Percentiles rank a stretch among this genome's conserved stretches.
These are phyloP conservation scores for Coptotermes formosanus DNA, from an alignment of 1,140 invertebrate species.

Conservation along the genomic window DNA sequence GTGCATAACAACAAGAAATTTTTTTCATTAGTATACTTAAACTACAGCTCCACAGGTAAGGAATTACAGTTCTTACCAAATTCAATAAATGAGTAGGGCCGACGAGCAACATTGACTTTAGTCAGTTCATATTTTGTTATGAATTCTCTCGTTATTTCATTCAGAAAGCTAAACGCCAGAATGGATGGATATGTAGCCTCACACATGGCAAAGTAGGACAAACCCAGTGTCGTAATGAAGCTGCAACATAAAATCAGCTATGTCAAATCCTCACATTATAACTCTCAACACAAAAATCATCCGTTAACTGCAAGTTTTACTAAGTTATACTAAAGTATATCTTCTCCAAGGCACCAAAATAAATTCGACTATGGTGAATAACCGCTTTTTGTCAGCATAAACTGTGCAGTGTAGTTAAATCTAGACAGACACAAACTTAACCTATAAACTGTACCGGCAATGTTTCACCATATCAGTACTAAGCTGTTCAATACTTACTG, in stretches of 20 bases:
- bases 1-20: too few relatives aligned
- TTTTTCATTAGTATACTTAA: not conserved
- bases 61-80: constrained; percentile 46
- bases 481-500: not conserved
- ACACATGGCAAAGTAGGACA: constrained; percentile 47
- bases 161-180: constrained; percentile 51
- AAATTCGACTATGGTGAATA: too few relatives aligned
- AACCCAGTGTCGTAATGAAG: constrained; percentile 45
- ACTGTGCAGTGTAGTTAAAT: too few relatives aligned
- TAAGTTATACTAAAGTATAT: too few relatives aligned
- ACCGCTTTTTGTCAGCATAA: too few relatives aligned
- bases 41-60: constrained; percentile 23
- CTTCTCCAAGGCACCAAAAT: too few relatives aligned
- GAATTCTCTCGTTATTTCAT: constrained; percentile 51
- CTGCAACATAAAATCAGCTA: constrained; percentile 41
- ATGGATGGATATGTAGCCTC: constrained; percentile 47
- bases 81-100: constrained; percentile 51
- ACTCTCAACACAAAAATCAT: too few relatives aligned
- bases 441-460: too few relatives aligned
- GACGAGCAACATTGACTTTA: constrained; percentile 43
- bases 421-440: too few relatives aligned
- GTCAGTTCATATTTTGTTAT: constrained; percentile 44
- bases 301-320: too few relatives aligned
- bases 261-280: too few relatives aligned
- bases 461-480: too few relatives aligned